Evolutionary conservation across 2,888 invertebrate genomes (phyloP), one percentile per base, ranked within the genome.

Genomic region (Danaus chrysippus): DNA sequence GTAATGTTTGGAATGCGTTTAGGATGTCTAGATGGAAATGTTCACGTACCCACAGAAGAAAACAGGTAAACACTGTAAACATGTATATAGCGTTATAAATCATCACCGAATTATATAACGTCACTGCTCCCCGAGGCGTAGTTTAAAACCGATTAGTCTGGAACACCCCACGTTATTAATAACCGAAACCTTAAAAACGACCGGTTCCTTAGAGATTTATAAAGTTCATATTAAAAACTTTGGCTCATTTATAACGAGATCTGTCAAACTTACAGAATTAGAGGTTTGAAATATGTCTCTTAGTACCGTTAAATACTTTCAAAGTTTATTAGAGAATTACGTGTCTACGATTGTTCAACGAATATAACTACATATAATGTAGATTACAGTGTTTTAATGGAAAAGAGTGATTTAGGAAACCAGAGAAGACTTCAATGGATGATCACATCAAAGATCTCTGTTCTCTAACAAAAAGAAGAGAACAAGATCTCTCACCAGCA

Each of bases 1-100:
- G 75, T 88, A 78, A 72, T 87, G 57, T 83, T 90, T 59, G 90
- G 91, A 42, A 81, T 82, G 59, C 71, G 91, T 2, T 76, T 90
- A 2, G 91, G 90, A n/a, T 89, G 91, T 60, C 71, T 91, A 34
- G 82, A 86, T 3, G 91, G 88, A 0, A 61, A 77, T 0, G 84
- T 80, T 0, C 84, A 87, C 56, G 71, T 82, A 0, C 85, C 88
- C 3, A 81, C 78, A 3, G 67, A 71, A 15, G 81, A 85, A 0
- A 84, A 81, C 65, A 82, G 81, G 88, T 88, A 71, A 58, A 13
- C 6, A 13, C 49, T 49, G 10, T 1, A 49, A 1, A 17, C 49
- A 34, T 5, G 8, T 34, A 34, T 5, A 34, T 6, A 34, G 23
- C 23, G 23, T 5, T 34, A 34, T 34, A 34, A 34, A 6, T 34